Evolutionary conservation across 2,113 vertebrate species (phyloP).

Genomic region (Phrynosoma blainvillii): DNA sequence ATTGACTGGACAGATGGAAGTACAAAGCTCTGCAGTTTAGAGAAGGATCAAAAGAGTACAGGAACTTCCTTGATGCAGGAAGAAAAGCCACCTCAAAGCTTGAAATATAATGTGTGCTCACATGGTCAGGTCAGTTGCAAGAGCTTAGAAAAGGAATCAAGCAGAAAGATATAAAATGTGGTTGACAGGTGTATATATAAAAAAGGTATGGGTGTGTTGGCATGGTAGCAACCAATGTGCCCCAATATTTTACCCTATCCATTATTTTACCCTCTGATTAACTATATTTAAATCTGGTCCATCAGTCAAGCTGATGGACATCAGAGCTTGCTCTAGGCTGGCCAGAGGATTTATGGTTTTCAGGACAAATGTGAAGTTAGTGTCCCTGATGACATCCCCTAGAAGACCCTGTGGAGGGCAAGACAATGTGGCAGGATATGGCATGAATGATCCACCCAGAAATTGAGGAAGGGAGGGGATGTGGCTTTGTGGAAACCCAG

Average conservation of each 20-base stretch:
- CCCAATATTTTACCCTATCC: constrained; percentile 18
- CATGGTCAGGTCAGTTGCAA: constrained; percentile 44
- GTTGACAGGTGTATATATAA: constrained; percentile 1
- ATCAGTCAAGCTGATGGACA: constrained; percentile 58
- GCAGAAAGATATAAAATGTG: constrained; percentile 39
- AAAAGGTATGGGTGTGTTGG: constrained; percentile 17
- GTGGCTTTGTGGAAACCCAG: no score
- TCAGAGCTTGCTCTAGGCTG: background rate
- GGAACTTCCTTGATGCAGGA: constrained; percentile 59
- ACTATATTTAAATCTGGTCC: constrained; percentile 53
- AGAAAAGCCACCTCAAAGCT: constrained; percentile 55
- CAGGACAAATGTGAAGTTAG: no score
- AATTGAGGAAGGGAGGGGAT: no score
- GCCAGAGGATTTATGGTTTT: background rate
- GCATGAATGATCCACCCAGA: no score
- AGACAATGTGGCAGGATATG: no score
- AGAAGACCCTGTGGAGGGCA: no score
- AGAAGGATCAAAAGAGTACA: constrained; percentile 61
- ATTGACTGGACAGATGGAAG: constrained; percentile 52
- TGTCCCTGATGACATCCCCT: no score
- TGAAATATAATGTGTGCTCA: constrained; percentile 42
- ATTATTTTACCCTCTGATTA: background rate
- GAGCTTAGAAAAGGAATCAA: constrained; percentile 55
- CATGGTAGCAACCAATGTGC: background rate
- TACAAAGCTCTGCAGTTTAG: constrained; percentile 50